Base-by-base conservation (phyloP, 2,888 invertebrate genomes). In the Lithophane leautieri region DNA sequence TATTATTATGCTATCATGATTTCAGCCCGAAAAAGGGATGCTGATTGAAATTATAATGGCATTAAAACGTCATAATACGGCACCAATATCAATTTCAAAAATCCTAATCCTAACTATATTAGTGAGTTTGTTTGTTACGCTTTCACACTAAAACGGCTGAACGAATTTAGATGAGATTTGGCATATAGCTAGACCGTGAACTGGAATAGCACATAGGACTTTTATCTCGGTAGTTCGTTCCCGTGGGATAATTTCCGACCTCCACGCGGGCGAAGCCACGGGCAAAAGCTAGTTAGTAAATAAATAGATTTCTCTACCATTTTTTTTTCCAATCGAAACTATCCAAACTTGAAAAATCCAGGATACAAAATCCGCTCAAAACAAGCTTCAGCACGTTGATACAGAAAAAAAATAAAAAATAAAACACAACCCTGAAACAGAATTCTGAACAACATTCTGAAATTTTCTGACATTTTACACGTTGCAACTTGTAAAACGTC, bases 341-440 rank as follows among this genome's bases (percentile, higher is more conserved):
- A n/a, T n/a, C n/a, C n/a, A 7, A 50, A 47, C 42, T 44, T 7
- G 0, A 67, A 22, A 28, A 68, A 25, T 4, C 1, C 2, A 25
- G 2, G 3, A 9, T 4, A 14, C 16, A 54, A 11, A 12, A 22
- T 63, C 44, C 22, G 0, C 14, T 40, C 1, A 16, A 58, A 72
- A 58, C 34, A 47, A 50, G 42, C 22, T 58, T 34, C 12, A 16
- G 25, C 56, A 60, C 42, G 47, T 54, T 52, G 34, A 56, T 62
- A 25, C 14, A 67, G 19, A 67, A 42, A 22, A 34, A 34, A 11
- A 60, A 28, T 22, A 1, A 42, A 68, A 54, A 74, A 73, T 25
- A 63, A 63, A 75, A 50, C n/a, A 42, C 25, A 40, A 42, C 40
- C 25, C 68, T 34, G 50, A 61, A 73, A 69, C 42, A 50, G 65